phyloP scores from a whole-genome alignment of 1,140 invertebrate species.

The Bombus haemorrhoidalis region DNA sequence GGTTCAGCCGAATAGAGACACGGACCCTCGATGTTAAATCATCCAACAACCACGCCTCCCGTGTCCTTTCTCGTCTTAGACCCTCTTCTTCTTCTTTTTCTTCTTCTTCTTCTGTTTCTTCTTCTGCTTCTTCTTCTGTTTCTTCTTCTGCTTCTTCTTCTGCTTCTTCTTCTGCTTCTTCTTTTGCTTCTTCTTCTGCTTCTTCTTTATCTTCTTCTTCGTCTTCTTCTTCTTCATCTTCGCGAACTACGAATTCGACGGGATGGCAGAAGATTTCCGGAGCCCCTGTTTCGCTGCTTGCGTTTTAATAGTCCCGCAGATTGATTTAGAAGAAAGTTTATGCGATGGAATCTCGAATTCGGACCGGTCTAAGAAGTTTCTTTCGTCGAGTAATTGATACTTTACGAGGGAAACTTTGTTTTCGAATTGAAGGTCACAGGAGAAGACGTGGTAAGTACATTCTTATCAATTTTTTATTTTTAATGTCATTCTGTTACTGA shows the following conservation, averaged over 20 bases:
- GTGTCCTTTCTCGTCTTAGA: conserved; percentile 66
- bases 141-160: background rate
- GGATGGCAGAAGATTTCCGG: background rate
- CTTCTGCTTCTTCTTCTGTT: conserved; percentile 6
- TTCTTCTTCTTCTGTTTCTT: background rate
- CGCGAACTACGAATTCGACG: background rate
- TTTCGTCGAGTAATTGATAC: background rate
- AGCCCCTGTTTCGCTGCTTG: background rate
- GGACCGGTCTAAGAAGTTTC: background rate
- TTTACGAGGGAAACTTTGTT: too few species aligned
- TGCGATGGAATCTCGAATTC: background rate
- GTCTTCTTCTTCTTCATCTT: background rate
- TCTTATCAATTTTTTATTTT: background rate
- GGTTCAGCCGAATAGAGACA: conserved; percentile 77
- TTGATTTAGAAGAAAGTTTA: conserved; percentile 49
- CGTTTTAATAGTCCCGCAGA: conserved; percentile 33
- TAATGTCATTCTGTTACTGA: background rate
- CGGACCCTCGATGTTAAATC: conserved; percentile 81
- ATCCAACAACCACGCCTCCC: conserved; percentile 79
- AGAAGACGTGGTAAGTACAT: background rate
- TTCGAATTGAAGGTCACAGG: background rate
- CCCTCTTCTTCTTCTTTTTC: conserved; percentile 36
- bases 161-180: background rate
- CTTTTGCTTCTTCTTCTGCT: conserved; percentile 13
- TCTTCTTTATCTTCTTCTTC: background rate